Evolutionary conservation across 2,113 vertebrate genomes (phyloP).

Genomic region (Nycticorax nycticorax): DNA sequence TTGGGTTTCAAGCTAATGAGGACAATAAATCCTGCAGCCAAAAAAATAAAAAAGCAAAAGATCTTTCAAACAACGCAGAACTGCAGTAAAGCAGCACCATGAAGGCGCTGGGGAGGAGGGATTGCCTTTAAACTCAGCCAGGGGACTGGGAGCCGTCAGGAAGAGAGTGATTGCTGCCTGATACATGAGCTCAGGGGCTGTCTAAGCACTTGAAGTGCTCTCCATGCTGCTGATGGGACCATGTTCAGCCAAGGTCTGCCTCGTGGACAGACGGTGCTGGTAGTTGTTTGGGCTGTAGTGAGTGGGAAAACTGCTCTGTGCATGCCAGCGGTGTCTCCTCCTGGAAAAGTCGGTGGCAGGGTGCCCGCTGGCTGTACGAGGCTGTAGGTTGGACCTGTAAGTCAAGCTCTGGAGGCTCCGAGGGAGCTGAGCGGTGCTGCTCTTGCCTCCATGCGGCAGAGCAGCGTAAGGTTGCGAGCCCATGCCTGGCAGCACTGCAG

Average conservation of each 20-base stretch:
- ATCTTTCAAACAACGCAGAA: neutral
- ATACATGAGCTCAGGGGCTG: neutral
- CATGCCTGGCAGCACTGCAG: neutral
- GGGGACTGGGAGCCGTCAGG: neutral
- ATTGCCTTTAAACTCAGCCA: neutral
- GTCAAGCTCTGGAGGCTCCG: neutral
- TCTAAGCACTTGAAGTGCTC: neutral
- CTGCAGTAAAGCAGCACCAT: neutral
- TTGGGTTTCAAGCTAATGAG: conserved; percentile 34
- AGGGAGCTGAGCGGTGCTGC: neutral
- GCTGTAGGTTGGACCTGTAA: neutral
- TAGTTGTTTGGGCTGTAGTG: neutral
- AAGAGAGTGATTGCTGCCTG: neutral
- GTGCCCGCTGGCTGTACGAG: neutral
- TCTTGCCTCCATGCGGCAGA: neutral
- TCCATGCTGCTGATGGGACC: neutral
- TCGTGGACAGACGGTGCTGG: fast-evolving
- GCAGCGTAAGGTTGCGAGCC: neutral
- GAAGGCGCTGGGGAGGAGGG: neutral
- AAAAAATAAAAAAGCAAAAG: neutral
- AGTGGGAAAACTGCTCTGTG: neutral
- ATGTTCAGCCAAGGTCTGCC: neutral
- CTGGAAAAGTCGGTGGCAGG: neutral
- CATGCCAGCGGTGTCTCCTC: neutral
- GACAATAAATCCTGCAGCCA: conserved; percentile 32